Conservation (phyloP, 2,797 vertebrate species). For the Scolopax rusticola region DNA sequence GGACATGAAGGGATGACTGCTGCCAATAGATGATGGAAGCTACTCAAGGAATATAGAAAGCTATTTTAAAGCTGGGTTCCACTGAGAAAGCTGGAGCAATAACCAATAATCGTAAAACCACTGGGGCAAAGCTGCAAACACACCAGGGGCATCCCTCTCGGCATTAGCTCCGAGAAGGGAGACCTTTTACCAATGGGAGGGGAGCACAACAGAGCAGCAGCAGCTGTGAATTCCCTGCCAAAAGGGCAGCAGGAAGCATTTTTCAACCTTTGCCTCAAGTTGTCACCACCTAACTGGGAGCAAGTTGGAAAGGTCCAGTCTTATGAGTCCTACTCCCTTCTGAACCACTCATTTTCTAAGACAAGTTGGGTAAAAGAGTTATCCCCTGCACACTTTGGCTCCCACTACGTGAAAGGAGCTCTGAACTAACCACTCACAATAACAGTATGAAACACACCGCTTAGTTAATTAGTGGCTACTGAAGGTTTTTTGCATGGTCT, state of each 20-base stretch:
- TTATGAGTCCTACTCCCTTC: neutral
- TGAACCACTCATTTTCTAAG: neutral
- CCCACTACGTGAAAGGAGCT: neutral
- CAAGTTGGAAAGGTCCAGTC: neutral
- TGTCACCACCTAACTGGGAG: neutral
- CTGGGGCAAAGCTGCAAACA: neutral
- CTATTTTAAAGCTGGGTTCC: constrained; percentile 41
- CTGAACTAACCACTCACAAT: neutral
- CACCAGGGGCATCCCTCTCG: constrained; percentile 14
- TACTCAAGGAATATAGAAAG: constrained; percentile 47
- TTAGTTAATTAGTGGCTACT: neutral
- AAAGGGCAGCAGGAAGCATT: neutral
- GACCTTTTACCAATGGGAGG: neutral
- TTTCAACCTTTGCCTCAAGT: neutral
- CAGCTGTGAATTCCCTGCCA: neutral
- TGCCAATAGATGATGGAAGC: constrained; percentile 61
- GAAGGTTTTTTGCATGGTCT: neutral
- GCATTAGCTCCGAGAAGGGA: neutral
- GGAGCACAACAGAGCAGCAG: neutral
- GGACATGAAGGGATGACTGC: neutral
- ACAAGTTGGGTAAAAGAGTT: neutral
- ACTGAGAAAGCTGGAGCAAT: constrained; percentile 36
- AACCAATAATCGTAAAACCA: constrained; percentile 39
- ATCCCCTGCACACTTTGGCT: neutral
- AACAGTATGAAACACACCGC: neutral